Evolutionary conservation across 1,140 invertebrate genomes (phyloP), one percentile per base, ranked within the genome.

Genomic region (Drosophila triauraria): DNA sequence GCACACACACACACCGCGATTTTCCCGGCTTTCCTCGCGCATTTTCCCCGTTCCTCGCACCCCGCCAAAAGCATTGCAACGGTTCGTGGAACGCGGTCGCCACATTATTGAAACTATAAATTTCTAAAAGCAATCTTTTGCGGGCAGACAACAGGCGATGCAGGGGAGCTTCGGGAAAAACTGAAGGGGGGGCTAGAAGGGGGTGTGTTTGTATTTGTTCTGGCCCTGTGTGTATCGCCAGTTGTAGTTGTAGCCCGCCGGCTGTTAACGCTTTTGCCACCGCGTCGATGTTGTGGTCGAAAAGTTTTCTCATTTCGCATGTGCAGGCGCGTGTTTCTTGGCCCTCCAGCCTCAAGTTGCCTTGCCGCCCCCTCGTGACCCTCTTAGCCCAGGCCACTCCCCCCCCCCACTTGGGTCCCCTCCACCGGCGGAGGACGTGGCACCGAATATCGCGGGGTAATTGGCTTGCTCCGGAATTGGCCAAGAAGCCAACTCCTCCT

Each of bases 71-170:
- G 51, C 78, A 70, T 65, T 75, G 80, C 78, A 78, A 77, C 78
- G 75, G 67, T 68, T 72, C 54, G 67, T 64, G 63, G 53, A 78
- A 60, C 75, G 76, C 68, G 77, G 78, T 65, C 76, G 76, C 68
- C 85, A 88, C 85, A 88, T 88, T 88, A 88, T 88, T 88, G 85
- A 88, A 88, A 88, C 85, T 88, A 88, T 88, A 88, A 88, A 88
- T 88, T 88, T 90, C 78, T 85, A 70, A 83, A 78, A 88, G 85
- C 85, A 90, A 88, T 88, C 85, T 88, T 88, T 87, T 87, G 84
- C 77, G 84, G 84, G 80, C 85, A 87, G 84, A 87, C 84, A 80
- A 85, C 63, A 60, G 48, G 48, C 57, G 17, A 60, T 42, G 72
- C 35, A 63, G 30, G 38, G 51, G 32, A 6, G 17, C 15, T 9